Percentiles rank a stretch among this genome's conserved stretches.
phyloP scores from a whole-genome alignment of 1,140 invertebrate species.

The Batillaria attramentaria region DNA sequence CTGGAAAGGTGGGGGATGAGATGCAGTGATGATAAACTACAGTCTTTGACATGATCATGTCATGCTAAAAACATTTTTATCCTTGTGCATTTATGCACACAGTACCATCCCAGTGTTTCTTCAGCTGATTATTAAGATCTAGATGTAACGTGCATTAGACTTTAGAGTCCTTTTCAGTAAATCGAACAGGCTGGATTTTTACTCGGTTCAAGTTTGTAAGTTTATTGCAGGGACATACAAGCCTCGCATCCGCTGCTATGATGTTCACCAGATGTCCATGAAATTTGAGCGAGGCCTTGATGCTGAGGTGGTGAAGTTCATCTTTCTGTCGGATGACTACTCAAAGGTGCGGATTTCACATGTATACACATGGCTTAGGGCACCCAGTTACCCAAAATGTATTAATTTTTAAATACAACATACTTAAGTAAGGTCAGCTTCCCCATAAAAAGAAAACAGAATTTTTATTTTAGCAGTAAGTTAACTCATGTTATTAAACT shows the following conservation, averaged over 20 bases:
- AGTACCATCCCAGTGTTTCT: not conserved
- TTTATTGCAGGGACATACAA: slow-evolving; percentile 88
- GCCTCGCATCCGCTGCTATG: slow-evolving; percentile 95
- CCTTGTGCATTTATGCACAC: not conserved
- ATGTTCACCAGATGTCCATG: slow-evolving; percentile 94
- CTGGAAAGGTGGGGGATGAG: too few species aligned
- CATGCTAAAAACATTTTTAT: too few species aligned
- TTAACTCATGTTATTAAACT: not conserved
- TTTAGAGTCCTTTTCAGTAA: not conserved
- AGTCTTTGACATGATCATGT: too few species aligned
- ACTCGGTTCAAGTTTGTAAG: too few species aligned
- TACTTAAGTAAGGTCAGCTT: too few species aligned
- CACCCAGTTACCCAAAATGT: too few species aligned
- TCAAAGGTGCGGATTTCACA: slow-evolving; percentile 67
- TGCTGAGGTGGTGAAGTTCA: slow-evolving; percentile 84
- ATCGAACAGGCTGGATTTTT: too few species aligned
- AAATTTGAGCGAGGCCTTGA: slow-evolving; percentile 99
- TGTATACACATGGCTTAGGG: not conserved
- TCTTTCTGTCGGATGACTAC: slow-evolving; percentile 77
- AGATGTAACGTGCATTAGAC: not conserved
- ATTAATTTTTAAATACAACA: too few species aligned
- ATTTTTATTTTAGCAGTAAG: too few species aligned
- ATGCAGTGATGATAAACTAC: too few species aligned
- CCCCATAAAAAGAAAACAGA: too few species aligned
- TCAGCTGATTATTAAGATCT: too few species aligned